Conservation (phyloP, 2,797 vertebrate species). For the Pogoniulus pusillus region DNA sequence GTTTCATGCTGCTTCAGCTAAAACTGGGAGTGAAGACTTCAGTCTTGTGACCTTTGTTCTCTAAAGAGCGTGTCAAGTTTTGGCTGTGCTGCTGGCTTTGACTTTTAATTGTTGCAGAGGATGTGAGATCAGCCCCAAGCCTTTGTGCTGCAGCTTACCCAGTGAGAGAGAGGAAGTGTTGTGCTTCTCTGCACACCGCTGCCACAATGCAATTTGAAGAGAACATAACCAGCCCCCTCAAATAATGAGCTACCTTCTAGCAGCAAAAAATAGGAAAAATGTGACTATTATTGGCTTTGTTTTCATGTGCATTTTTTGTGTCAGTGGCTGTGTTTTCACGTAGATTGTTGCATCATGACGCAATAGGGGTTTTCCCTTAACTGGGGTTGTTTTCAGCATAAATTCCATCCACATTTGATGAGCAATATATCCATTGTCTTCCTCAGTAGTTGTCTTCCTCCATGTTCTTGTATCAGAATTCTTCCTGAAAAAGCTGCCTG, state of each 20-base stretch:
- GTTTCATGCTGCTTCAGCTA: constrained; percentile 59
- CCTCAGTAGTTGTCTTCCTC: neutral
- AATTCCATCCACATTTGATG: neutral
- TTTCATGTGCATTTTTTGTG: neutral
- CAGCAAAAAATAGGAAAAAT: neutral
- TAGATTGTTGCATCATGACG: neutral
- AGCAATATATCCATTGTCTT: neutral
- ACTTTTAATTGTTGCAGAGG: constrained; percentile 68
- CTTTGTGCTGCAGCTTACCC: constrained; percentile 51
- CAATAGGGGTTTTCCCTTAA: neutral
- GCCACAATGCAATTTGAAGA: constrained; percentile 5
- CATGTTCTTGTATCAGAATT: neutral
- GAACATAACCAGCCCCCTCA: neutral
- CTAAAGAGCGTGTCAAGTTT: constrained; percentile 62
- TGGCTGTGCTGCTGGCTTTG: constrained; percentile 65
- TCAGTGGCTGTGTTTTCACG: neutral
- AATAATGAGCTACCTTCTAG: neutral
- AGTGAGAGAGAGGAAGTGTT: constrained; percentile 42
- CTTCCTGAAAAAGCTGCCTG: neutral
- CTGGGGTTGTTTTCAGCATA: neutral
- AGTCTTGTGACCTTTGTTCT: constrained; percentile 66
- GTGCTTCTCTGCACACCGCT: neutral
- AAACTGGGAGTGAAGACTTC: constrained; percentile 55
- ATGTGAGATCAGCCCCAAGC: constrained; percentile 61
- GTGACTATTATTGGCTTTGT: neutral